Evolutionary conservation across 2,113 vertebrate genomes (phyloP).

Genomic region (Centrocercus urophasianus): DNA sequence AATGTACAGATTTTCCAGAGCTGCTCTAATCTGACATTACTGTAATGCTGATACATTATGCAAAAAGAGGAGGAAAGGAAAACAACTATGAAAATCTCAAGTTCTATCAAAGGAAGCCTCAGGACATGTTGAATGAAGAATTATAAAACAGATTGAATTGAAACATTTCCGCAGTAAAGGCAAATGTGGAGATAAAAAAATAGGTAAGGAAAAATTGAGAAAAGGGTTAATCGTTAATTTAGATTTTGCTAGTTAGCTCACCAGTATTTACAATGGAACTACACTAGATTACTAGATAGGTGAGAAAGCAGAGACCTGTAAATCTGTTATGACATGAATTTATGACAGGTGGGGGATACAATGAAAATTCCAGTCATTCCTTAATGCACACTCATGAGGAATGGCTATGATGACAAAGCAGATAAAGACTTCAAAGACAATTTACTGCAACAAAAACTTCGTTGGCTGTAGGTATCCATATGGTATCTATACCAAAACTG

Average conservation of each 20-base stretch:
- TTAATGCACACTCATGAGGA: neutral
- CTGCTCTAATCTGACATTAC: neutral
- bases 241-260: neutral
- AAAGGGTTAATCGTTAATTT: neutral
- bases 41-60: neutral
- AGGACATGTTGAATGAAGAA: neutral
- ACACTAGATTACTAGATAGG: fast-evolving
- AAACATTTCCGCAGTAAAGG: neutral
- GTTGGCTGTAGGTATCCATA: neutral
- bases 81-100: neutral
- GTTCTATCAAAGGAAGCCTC: neutral
- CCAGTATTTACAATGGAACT: neutral
- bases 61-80: neutral
- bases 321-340: neutral
- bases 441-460: neutral
- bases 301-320: neutral
- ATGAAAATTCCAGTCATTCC: neutral
- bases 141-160: neutral
- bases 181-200: neutral
- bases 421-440: neutral
- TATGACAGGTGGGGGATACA: neutral
- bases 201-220: neutral
- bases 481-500: neutral
- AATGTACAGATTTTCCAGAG: neutral
- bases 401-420: neutral